Evolutionary conservation across 2,888 invertebrate species (phyloP).

Genomic region (Melieria crassipennis): DNA sequence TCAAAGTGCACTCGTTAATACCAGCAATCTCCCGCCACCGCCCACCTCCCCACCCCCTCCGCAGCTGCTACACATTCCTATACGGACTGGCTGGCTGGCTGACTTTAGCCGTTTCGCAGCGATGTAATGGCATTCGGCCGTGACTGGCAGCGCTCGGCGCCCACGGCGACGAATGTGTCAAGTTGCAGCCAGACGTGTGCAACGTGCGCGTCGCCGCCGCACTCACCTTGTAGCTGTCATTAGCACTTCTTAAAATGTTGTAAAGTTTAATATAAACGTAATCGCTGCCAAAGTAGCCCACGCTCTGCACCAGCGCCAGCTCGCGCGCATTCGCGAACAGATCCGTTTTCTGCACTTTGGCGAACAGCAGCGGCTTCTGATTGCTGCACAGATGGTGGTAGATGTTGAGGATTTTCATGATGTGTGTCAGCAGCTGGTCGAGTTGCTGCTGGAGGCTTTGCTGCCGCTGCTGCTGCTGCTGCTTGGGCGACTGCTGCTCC

Average conservation of each 20-base stretch:
- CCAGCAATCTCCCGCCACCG: slow-evolving; percentile 7
- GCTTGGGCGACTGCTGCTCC: not conserved
- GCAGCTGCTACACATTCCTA: too few species aligned
- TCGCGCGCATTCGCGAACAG: slow-evolving; percentile 59
- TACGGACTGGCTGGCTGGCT: too few species aligned
- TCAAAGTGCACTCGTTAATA: slow-evolving; percentile 10
- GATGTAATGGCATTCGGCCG: too few species aligned
- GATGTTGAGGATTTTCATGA: slow-evolving; percentile 64
- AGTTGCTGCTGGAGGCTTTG: slow-evolving; percentile 43
- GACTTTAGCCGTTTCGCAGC: too few species aligned
- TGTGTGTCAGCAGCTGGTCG: slow-evolving; percentile 60
- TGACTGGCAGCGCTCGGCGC: too few species aligned
- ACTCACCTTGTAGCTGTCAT: slow-evolving; percentile 86
- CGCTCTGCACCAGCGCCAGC: slow-evolving; percentile 52
- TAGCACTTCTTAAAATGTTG: slow-evolving; percentile 82
- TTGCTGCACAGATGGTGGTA: slow-evolving; percentile 64
- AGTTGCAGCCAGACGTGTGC: not conserved
- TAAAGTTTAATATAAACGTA: slow-evolving; percentile 88
- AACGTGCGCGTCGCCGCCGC: slow-evolving; percentile 1
- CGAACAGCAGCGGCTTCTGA: slow-evolving; percentile 59
- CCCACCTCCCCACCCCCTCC: not conserved
- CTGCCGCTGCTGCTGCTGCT: slow-evolving; percentile 5
- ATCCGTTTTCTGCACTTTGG: slow-evolving; percentile 59
- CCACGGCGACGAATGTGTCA: not conserved
- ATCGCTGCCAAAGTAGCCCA: slow-evolving; percentile 74